A percentile compares a stretch with the other conserved stretches of the same genome.
phyloP scores from a whole-genome alignment of 2,113 vertebrate species.

The Gymnobelideus leadbeateri region DNA sequence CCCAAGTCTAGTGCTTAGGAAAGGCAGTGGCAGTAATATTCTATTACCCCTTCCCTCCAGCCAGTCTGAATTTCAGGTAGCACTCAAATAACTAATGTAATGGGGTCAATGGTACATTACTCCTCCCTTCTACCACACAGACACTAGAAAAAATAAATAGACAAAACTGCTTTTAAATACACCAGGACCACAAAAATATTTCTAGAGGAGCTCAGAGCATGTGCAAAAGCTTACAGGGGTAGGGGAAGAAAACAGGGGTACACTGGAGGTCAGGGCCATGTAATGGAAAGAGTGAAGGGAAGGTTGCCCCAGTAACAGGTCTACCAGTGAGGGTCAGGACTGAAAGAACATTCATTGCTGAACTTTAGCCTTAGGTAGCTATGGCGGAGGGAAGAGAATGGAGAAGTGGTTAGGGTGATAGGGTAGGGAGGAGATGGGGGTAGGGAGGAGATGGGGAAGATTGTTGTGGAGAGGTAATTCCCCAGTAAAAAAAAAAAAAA shows the following conservation, averaged over 20 bases:
- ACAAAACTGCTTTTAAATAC: not conserved
- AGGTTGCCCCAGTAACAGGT: not conserved
- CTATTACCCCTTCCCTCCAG: not conserved
- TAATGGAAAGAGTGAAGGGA: not conserved
- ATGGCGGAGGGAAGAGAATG: slow-evolving; percentile 12
- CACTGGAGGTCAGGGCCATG: not conserved
- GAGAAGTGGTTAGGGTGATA: not conserved
- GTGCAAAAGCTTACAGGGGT: not conserved
- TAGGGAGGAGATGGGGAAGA: slow-evolving; percentile 15
- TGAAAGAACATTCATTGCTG: slow-evolving; percentile 43
- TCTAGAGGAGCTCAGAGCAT: not conserved
- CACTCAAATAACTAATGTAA: not conserved
- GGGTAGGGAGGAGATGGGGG: slow-evolving; percentile 24
- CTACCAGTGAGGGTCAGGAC: not conserved
- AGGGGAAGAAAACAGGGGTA: not conserved
- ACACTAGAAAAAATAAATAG: not conserved
- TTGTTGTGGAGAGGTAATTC: slow-evolving; percentile 37
- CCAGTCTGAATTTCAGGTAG: not conserved
- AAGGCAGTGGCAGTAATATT: not conserved
- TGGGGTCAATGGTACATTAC: not conserved
- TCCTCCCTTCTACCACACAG: not conserved
- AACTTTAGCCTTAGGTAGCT: slow-evolving; percentile 64
- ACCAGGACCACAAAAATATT: not conserved
- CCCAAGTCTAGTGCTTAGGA: too few relatives aligned
- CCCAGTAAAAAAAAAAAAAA: slow-evolving; percentile 51